These are phyloP conservation scores for Chanos chanos DNA, from an alignment of 2,797 vertebrate genomes.

Conservation along the genomic window DNA sequence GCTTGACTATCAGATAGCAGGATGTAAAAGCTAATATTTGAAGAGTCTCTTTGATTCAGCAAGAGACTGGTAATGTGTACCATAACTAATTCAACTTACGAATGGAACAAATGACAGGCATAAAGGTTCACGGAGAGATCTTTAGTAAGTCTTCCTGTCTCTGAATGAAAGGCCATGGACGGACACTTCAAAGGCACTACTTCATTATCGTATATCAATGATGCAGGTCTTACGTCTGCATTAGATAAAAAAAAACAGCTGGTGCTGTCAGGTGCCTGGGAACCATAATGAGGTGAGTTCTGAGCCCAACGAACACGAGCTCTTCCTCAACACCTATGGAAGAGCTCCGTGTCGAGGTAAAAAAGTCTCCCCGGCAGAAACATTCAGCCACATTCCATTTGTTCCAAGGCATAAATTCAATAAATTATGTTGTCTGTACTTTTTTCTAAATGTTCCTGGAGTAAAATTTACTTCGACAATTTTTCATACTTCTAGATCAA, in stretches of 20 bases:
- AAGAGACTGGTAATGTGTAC: slow-evolving; percentile 12
- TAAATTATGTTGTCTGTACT: too few relatives aligned
- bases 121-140: neutral
- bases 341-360: neutral
- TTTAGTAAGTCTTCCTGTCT: too few relatives aligned
- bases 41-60: slow-evolving; percentile 22
- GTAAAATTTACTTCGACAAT: too few relatives aligned
- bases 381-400: neutral
- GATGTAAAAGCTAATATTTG: slow-evolving; percentile 23
- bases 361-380: neutral
- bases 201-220: too few relatives aligned
- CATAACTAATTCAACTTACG: slow-evolving; percentile 20
- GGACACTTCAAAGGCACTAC: too few relatives aligned
- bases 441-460: too few relatives aligned
- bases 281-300: too few relatives aligned
- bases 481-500: neutral
- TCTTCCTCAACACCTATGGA: too few relatives aligned
- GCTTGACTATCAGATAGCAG: slow-evolving; percentile 12
- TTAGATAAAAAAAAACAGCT: neutral
- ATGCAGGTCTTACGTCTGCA: slow-evolving; percentile 6
- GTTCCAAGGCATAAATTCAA: slow-evolving; percentile 7
- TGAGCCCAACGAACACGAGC: too few relatives aligned
- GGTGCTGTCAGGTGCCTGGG: too few relatives aligned
- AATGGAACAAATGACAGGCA: slow-evolving; percentile 3
- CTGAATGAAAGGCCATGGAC: too few relatives aligned